Conservation (phyloP, 1,140 invertebrate genomes). For the Drosophila mojavensis region DNA sequence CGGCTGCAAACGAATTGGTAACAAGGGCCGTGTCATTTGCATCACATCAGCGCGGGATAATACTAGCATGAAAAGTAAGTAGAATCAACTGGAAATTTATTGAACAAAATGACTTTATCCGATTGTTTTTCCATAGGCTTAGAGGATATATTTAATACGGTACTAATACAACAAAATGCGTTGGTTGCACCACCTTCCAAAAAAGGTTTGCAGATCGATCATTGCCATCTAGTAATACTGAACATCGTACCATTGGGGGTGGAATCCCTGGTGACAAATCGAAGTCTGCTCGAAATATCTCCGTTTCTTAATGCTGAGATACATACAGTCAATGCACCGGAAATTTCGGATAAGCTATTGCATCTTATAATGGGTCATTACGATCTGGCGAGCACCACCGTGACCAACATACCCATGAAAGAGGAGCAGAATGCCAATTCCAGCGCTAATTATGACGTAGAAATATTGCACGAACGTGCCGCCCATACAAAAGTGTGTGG, state of each 20-base stretch:
- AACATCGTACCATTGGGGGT: constrained; percentile 93
- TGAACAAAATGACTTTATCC: constrained; percentile 3
- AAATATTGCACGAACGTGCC: constrained; percentile 94
- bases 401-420: constrained; percentile 99
- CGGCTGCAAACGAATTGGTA: constrained; percentile 73
- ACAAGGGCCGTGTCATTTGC: constrained; percentile 93
- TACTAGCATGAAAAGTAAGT: constrained; percentile 89
- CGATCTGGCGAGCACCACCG: constrained; percentile 96
- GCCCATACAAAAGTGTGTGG: constrained; percentile 92
- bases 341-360: constrained; percentile 88
- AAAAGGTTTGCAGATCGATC: constrained; percentile 89
- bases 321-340: constrained; percentile 88
- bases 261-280: constrained; percentile 90
- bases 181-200: constrained; percentile 86
- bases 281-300: constrained; percentile 87
- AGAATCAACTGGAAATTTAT: background rate
- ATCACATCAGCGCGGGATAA: constrained; percentile 94
- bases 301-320: constrained; percentile 88
- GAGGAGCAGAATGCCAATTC: constrained; percentile 99
- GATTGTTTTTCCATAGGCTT: constrained; percentile 76
- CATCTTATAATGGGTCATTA: constrained; percentile 93
- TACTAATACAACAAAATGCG: constrained; percentile 92
- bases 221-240: constrained; percentile 94
- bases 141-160: constrained; percentile 93
- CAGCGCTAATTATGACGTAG: constrained; percentile 99